Evolutionary conservation across 1,140 invertebrate species (phyloP).

Genomic region (Probaryconus sp.): DNA sequence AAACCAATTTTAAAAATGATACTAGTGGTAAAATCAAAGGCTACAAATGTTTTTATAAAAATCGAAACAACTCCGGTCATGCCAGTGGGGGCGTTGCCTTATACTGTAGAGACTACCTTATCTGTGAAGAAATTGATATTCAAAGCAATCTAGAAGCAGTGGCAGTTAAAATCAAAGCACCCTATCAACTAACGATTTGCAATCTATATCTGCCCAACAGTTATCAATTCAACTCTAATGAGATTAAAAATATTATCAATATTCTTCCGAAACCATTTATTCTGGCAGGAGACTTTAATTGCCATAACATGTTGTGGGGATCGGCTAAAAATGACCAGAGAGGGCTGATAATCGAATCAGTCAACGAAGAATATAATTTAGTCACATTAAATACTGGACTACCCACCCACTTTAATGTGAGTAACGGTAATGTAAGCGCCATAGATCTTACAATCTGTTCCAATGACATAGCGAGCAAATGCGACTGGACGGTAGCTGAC

Average conservation of each 20-base stretch:
- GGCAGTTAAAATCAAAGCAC: too few species aligned
- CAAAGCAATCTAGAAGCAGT: too few species aligned
- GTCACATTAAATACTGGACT: constrained; percentile 50
- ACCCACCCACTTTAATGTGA: constrained; percentile 61
- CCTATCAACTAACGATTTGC: not conserved
- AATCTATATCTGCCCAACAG: constrained; percentile 32
- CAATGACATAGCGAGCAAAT: not conserved
- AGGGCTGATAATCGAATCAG: constrained; percentile 59
- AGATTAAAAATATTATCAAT: constrained; percentile 54
- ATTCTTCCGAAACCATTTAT: constrained; percentile 66
- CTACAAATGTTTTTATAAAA: constrained; percentile 56
- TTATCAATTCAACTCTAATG: constrained; percentile 19
- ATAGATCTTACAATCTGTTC: constrained; percentile 50
- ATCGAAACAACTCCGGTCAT: constrained; percentile 35
- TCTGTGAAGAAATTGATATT: constrained; percentile 52
- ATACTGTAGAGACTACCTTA: constrained; percentile 47
- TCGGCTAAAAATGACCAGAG: constrained; percentile 58
- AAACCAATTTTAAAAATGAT: constrained; percentile 62
- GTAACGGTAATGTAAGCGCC: constrained; percentile 44
- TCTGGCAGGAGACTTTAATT: constrained; percentile 66
- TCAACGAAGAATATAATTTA: constrained; percentile 35
- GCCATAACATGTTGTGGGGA: constrained; percentile 65
- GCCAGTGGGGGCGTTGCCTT: constrained; percentile 64
- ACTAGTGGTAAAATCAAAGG: constrained; percentile 29
- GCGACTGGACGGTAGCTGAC: not conserved